Conservation (phyloP, 1,140 invertebrate genomes). For the honey bee (Apis mellifera) region Amel_HAv3.1 CM009946.2:6915001-6915500, state of each 20-base stretch:
- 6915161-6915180: conserved; percentile 5
- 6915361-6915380: conserved; percentile 33
- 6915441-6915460: conserved; percentile 88
- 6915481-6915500: conserved; percentile 68
- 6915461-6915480: conserved; percentile 82
- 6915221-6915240: conserved; percentile 71
- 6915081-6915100: conserved; percentile 20
- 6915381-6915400: conserved; percentile 36
- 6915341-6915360: conserved; percentile 8
- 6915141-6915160: conserved; percentile 45
- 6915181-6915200: conserved; percentile 52
- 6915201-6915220: conserved; percentile 75
- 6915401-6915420: conserved; percentile 39
- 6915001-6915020: background rate
- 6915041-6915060: background rate
- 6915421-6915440: conserved; percentile 84
- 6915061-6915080: conserved; percentile 9
- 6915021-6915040: background rate
- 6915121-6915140: conserved; percentile 43
- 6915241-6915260: conserved; percentile 84
- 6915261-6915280: conserved; percentile 81
- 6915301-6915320: background rate
- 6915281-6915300: background rate
- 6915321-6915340: background rate
- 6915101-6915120: conserved; percentile 11